Base-by-base conservation (phyloP, 2,797 vertebrate species). In the Cottoperca gobio region DNA sequence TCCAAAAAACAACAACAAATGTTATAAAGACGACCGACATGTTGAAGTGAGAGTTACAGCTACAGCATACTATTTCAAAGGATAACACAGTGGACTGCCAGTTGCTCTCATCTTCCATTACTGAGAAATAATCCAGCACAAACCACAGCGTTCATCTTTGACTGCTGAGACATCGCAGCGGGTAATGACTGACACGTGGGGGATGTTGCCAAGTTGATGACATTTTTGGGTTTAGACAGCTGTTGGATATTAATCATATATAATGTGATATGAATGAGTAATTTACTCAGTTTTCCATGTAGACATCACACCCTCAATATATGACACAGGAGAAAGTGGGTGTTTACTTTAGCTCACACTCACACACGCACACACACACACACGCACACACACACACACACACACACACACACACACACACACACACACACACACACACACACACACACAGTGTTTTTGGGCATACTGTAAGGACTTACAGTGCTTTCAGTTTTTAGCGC, bases 121-220 rank as follows among this genome's bases (percentile, higher is more conserved):
- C 21, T 46, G 42, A 28, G 31, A 63, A 54, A 24, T 1, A 60
- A 46, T 74, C 39, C 19, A n/a, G 65, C 24, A 57, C 31, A 48
- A 21, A 60, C 23, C 24, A 12, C 37, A 57, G 10, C 50, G 43
- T 23, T 39, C 52, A 39, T 26, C 40, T 59, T 14, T 26, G 39
- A 5, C 60, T 21, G 46, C 59, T 64, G 45, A 61, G 33, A 53
- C 19, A 42, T 11, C 28, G 45, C 71, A 21, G 70, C 17, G 59
- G 31, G 70, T 37, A 28, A 43, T 4, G 6, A 50, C 42, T 16
- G 26, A 39, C 5, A 63, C 13, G 16, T 37, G 45, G 37, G n/a
- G 12, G 45, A 33, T 23, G 45, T 14, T 73, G 52, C 13, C 1
- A 42, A 23, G 46, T 52, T 10, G 21, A 23, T 66, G 53, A n/a